Evolutionary conservation across 2,113 vertebrate genomes (phyloP), one percentile per base, ranked within the genome.

Genomic region (Crypturellus undulatus): DNA sequence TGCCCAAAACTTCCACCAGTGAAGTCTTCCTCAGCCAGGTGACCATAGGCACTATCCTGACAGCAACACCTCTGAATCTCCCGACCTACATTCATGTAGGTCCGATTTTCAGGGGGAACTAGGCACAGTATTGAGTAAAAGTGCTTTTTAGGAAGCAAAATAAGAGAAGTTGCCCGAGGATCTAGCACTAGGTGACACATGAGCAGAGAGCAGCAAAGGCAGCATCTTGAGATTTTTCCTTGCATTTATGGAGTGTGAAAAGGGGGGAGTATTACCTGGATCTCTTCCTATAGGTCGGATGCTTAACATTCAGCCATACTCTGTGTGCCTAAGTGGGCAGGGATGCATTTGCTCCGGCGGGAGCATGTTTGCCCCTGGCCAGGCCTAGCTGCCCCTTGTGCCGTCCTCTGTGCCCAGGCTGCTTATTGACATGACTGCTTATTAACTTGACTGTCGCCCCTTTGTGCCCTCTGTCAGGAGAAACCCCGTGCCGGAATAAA

Each of bases 371-470:
- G 40, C 28, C 47, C 87, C 30, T 38, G 1, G 38, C 43, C 77
- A 82, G 91, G 73, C 52, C 81, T 1, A 30, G 77, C 58, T 5
- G 85, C 88, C 85, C 86, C 88, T 86, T 59, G 17, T 79, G 40
- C 88, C 83, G 38, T 73, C 80, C 64, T 70, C 81, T 79, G 78
- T 87, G 93, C 67, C 79, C 95, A 96, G 95, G 70, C 94, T 95
- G 91, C 87, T 96, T 96, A 91, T 96, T 95, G 88, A 93, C 93
- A 96, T 91, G 34, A 75, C 40, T 94, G 64, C 92, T 91, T 85
- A 93, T 94, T 97, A 94, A 77, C 90, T 89, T 94, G 75, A 89
- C 95, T 96, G 91, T 89, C 73, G 93, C 2, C 25, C 91, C 91
- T 96, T 95, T 96, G 95, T 95, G 82, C 82, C 76, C 68, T 75